A percentile compares a stretch with the other conserved stretches of the same genome.
Evolutionary conservation across 2,888 invertebrate genomes (phyloP).

Genomic region (Pammene fasciana): DNA sequence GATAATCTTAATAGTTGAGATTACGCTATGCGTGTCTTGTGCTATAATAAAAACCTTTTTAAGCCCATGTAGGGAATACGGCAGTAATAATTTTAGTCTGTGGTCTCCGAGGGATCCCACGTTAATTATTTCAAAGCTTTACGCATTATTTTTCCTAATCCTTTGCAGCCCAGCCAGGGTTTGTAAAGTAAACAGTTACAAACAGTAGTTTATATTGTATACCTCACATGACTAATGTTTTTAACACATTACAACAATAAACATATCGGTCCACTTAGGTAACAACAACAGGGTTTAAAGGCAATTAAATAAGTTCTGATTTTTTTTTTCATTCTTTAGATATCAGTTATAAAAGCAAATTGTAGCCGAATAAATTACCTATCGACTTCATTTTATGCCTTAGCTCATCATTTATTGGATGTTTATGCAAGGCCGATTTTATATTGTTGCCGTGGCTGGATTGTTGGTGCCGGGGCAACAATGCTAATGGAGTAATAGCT

Average conservation of each 20-base stretch:
- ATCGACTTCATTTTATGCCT: background rate
- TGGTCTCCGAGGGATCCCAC: conserved; percentile 29
- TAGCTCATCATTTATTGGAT: conserved; percentile 20
- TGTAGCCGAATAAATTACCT: background rate
- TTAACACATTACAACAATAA: background rate
- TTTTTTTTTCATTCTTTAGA: too few species aligned
- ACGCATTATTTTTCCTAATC: conserved; percentile 39
- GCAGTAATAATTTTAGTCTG: conserved; percentile 35
- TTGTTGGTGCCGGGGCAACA: conserved; percentile 33
- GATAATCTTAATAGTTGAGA: background rate
- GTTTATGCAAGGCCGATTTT: conserved; percentile 31
- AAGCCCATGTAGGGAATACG: conserved; percentile 15
- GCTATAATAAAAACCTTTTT: conserved; percentile 1
- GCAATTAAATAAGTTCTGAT: background rate
- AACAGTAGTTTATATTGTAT: conserved; percentile 4
- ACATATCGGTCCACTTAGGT: background rate
- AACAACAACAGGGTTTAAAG: too few species aligned
- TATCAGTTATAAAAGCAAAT: too few species aligned
- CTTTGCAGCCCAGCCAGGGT: conserved; percentile 16
- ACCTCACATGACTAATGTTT: too few species aligned
- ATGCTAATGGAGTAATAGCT: conserved; percentile 31
- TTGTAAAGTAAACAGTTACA: conserved; percentile 4
- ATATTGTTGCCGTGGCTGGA: conserved; percentile 28
- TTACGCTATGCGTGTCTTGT: conserved; percentile 8
- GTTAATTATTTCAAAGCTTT: conserved; percentile 37